A percentile compares a stretch with the other conserved stretches of the same genome.
Evolutionary conservation across 1,140 invertebrate species (phyloP).

Genomic region (Penaeus japonicus): DNA sequence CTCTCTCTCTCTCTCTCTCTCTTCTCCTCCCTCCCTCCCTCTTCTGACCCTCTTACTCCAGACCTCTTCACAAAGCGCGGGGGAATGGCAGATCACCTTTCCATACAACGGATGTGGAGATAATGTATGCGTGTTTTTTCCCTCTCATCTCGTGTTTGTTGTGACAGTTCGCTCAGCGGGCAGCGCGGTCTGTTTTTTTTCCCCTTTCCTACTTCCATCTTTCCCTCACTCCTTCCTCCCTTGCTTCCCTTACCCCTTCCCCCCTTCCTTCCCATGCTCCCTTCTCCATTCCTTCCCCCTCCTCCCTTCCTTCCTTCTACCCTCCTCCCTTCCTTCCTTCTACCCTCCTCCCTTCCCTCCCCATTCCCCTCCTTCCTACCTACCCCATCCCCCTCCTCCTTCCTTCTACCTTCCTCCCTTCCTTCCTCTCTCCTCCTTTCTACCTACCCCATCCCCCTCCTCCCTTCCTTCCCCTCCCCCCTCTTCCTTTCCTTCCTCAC

Average conservation of each 20-base stretch:
- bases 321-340: background rate
- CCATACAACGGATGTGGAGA: background rate
- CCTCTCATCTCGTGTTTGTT: background rate
- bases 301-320: background rate
- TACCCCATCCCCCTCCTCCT: background rate
- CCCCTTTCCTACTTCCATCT: background rate
- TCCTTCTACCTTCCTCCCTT: no score
- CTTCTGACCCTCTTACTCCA: background rate
- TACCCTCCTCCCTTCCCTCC: background rate
- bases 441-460: background rate
- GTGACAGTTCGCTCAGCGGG: background rate
- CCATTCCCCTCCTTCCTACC: no score
- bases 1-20: conserved; percentile 1
- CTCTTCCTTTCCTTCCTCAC: background rate
- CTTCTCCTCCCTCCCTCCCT: background rate
- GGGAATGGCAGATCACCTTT: background rate
- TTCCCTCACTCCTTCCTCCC: background rate
- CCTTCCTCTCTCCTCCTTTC: background rate
- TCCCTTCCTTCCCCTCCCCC: background rate
- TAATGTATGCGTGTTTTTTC: background rate
- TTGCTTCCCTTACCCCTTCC: background rate
- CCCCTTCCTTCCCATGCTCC: background rate
- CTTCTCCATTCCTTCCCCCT: background rate
- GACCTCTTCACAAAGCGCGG: background rate
- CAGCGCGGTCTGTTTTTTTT: background rate